Conservation (phyloP, 2,888 invertebrate genomes). For the Chymomyza fuscimana region DNA sequence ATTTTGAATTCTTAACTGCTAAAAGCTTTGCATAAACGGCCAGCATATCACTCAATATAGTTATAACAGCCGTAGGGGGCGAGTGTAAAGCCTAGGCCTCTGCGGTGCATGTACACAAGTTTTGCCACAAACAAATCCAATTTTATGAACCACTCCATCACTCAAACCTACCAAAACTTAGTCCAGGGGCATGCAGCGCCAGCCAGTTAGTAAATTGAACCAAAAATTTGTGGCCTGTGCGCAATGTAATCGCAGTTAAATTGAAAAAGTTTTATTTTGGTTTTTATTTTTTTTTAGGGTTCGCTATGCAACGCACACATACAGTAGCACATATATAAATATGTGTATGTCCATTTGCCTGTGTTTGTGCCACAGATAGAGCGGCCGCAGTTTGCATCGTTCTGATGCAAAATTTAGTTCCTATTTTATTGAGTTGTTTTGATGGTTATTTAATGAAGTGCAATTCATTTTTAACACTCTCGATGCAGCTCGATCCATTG, state of each 20-base stretch:
- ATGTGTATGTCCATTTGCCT: neutral
- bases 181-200: neutral
- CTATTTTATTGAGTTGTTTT: conserved; percentile 71
- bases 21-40: conserved; percentile 45
- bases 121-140: neutral
- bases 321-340: conserved; percentile 12
- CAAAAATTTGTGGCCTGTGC: conserved; percentile 40
- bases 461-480: conserved; percentile 55
- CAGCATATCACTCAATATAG: conserved; percentile 32
- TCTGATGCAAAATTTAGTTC: conserved; percentile 51
- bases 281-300: conserved; percentile 34
- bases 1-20: conserved; percentile 28
- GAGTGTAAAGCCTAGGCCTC: neutral
- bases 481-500: conserved; percentile 49
- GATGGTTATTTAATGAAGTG: conserved; percentile 73
- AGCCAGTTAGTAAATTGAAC: conserved; percentile 13
- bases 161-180: neutral
- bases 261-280: conserved; percentile 66
- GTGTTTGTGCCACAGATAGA: neutral
- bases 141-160: neutral
- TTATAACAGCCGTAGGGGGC: conserved; percentile 1
- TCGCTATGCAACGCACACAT: conserved; percentile 7
- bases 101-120: neutral
- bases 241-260: conserved; percentile 62
- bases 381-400: conserved; percentile 47